Evolutionary conservation across 2,888 invertebrate species (phyloP).

Genomic region (Caenorhabditis japonica): DNA sequence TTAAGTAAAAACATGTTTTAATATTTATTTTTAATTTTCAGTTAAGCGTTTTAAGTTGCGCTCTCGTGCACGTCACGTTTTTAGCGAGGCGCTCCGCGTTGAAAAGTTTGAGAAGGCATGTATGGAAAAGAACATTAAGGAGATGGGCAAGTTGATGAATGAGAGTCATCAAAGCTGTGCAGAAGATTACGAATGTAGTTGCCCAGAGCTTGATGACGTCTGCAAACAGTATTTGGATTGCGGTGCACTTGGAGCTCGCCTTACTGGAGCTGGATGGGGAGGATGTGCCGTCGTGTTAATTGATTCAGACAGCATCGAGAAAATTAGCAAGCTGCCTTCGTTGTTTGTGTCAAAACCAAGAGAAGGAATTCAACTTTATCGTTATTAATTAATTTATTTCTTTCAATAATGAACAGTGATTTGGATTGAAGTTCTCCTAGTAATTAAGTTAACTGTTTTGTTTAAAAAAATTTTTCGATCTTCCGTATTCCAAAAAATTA

Average conservation of each 20-base stretch:
- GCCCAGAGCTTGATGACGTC: conserved; percentile 85
- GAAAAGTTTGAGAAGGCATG: conserved; percentile 84
- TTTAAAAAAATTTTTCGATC: too few species aligned
- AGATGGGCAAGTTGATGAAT: conserved; percentile 86
- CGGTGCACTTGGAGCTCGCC: conserved; percentile 86
- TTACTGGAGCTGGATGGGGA: conserved; percentile 85
- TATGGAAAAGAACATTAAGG: conserved; percentile 56
- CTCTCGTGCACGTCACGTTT: conserved; percentile 90
- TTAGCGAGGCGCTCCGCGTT: conserved; percentile 87
- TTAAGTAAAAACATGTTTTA: too few species aligned
- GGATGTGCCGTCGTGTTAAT: conserved; percentile 92
- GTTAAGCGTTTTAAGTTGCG: conserved; percentile 82
- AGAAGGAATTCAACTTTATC: conserved; percentile 52
- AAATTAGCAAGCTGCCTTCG: conserved; percentile 29
- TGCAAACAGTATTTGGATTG: conserved; percentile 63
- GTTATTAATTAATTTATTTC: conserved; percentile 2
- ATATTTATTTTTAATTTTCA: conserved; percentile 54
- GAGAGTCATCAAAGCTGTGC: conserved; percentile 87
- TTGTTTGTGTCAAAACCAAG: conserved; percentile 60
- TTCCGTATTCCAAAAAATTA: too few species aligned
- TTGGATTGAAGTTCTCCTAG: too few species aligned
- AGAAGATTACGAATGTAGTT: conserved; percentile 88
- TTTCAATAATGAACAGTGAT: too few species aligned
- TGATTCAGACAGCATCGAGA: conserved; percentile 12
- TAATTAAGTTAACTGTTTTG: too few species aligned